Conservation (phyloP, 2,113 vertebrate species). For the Variabilichromis moorii region DNA sequence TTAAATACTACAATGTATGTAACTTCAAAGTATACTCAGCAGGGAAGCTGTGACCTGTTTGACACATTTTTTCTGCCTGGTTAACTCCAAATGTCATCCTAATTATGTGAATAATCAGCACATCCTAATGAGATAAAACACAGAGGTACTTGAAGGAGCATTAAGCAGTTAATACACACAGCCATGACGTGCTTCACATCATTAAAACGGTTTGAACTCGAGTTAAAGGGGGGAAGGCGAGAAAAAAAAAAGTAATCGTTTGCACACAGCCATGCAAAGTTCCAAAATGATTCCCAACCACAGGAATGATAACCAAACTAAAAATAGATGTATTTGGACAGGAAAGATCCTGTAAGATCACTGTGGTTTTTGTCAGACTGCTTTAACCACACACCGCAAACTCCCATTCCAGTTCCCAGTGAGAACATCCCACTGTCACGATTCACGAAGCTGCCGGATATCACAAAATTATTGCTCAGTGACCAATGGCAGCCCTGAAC, state of each 20-base stretch:
- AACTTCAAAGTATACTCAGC: background rate
- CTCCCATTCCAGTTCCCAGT: background rate
- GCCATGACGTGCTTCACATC: background rate
- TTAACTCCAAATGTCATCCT: background rate
- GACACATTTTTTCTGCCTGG: constrained; percentile 4
- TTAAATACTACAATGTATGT: background rate
- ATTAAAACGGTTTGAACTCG: background rate
- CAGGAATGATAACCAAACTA: background rate
- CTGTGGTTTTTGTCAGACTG: background rate
- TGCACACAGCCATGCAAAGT: background rate
- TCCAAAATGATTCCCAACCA: background rate
- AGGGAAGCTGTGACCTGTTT: background rate
- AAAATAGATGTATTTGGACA: background rate
- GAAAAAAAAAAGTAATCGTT: background rate
- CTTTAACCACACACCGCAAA: background rate
- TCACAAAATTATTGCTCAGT: background rate
- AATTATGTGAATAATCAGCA: constrained; percentile 31
- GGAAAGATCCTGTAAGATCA: background rate
- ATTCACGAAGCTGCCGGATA: background rate
- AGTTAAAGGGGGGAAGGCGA: background rate
- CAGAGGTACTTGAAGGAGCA: background rate
- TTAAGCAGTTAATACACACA: background rate
- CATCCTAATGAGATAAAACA: background rate
- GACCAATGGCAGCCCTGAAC: background rate
- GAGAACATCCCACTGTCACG: background rate